Percentiles rank a stretch among this genome's conserved stretches.
Evolutionary conservation across 2,888 invertebrate species (phyloP).

Genomic region (Lasioglossum leucozonium): DNA sequence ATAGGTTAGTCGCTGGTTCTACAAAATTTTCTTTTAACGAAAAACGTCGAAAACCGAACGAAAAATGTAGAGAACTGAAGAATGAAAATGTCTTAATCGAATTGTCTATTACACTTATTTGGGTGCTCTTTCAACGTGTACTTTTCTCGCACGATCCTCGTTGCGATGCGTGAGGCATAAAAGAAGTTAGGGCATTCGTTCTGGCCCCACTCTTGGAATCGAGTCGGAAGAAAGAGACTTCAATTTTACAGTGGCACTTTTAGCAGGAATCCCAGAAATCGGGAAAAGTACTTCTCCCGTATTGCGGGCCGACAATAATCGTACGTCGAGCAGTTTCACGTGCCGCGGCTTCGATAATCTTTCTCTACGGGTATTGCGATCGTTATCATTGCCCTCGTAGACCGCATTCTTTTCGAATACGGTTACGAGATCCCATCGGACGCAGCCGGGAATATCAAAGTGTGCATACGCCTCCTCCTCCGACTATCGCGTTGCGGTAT

Average conservation of each 20-base stretch:
- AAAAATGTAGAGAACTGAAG: too few species aligned
- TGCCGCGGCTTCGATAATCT: constrained; percentile 54
- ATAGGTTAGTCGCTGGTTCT: background rate
- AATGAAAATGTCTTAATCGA: background rate
- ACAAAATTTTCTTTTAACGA: background rate
- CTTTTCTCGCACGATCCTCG: background rate
- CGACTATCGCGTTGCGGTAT: background rate
- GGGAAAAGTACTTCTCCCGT: constrained; percentile 21
- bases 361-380: constrained; percentile 51
- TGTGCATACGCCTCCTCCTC: constrained; percentile 1
- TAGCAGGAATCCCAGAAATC: constrained; percentile 34
- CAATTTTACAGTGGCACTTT: constrained; percentile 37
- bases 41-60: background rate
- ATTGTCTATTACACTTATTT: background rate
- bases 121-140: background rate
- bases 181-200: background rate
- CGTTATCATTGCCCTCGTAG: constrained; percentile 55
- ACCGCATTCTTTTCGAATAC: constrained; percentile 49
- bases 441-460: constrained; percentile 35
- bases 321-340: constrained; percentile 44
- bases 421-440: constrained; percentile 44
- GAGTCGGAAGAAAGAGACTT: background rate
- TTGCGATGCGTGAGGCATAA: constrained; percentile 1
- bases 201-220: background rate
- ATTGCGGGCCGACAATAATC: constrained; percentile 41